Evolutionary conservation across 2,113 vertebrate species (phyloP).

Genomic region (Mungos mungo): DNA sequence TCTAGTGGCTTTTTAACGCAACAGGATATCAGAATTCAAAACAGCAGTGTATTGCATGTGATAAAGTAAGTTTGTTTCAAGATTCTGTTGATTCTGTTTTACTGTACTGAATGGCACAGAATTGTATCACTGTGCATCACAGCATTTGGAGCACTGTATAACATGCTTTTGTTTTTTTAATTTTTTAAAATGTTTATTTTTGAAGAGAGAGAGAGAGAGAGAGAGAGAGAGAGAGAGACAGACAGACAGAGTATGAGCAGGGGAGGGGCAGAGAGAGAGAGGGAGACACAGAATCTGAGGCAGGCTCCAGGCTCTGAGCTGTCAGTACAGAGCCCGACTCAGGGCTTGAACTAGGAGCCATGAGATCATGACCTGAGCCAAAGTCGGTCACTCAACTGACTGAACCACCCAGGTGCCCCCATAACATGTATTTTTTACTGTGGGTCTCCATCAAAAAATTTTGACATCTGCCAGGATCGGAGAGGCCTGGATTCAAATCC

Average conservation of each 20-base stretch:
- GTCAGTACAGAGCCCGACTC: no score
- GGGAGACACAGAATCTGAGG: no score
- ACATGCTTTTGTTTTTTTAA: neutral
- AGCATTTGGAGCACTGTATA: neutral
- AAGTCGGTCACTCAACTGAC: no score
- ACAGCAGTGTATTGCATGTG: neutral
- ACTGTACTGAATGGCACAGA: neutral
- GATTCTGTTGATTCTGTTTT: neutral
- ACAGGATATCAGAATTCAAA: neutral
- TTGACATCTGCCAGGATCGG: neutral
- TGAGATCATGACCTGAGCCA: no score
- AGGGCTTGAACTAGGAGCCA: no score
- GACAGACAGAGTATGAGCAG: no score
- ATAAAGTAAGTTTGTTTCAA: neutral
- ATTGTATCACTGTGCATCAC: neutral
- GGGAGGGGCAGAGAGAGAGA: no score
- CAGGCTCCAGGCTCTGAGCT: no score
- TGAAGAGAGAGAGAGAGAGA: no score
- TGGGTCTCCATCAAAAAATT: neutral
- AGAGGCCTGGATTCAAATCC: neutral
- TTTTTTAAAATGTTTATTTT: no score
- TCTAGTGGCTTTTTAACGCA: neutral
- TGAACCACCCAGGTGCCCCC: no score
- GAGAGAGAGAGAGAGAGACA: no score
- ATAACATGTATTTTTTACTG: neutral